Base-by-base conservation (phyloP, 1,140 invertebrate genomes). In the Ips typographus region DNA sequence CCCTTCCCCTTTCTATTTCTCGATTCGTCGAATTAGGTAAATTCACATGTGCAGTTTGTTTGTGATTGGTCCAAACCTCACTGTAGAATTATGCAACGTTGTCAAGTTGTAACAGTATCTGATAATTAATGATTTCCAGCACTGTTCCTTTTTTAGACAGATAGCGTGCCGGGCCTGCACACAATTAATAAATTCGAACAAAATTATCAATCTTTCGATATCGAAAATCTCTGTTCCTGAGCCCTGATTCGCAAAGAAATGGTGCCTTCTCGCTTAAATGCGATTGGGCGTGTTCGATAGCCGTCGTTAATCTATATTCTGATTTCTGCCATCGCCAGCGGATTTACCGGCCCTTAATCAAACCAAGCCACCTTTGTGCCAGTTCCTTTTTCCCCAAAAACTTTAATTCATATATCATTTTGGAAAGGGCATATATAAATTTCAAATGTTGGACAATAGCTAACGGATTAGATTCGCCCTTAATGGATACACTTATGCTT, bases 301-400 rank as follows among this genome's bases (percentile, higher is more conserved):
- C 36, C 59, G 51, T 38, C 67, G 67, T 69, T 69, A 69, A 69
- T 69, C 67, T 69, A 69, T 69, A 69, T 69, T 69, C 67, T 69
- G 67, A 69, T 69, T 69, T 69, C 67, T 69, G 67, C 67, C 67
- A 62, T 59, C 67, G 67, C 56, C 67, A 69, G 67, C 67, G 59
- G 37, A 69, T 69, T 69, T 69, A 69, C 59, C 58, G 67, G 59
- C 67, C 51, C 60, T 69, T 69, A 69, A 69, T 69, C 67, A 69
- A 69, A 69, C 49, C 22, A 22, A 22, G 67, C 58, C 67, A 69
- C 67, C 67, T 69, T 69, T 69, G 67, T 69, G 58, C 51, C 47
- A 56, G 51, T 69, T 69, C 59, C 57, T 69, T 69, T 62, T 58
- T 51, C 58, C 37, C n/a, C 4, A n/a, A 47, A 39, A 67, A 67